A percentile compares a stretch with the other conserved stretches of the same genome.
phyloP scores from a whole-genome alignment of 1,140 invertebrate genomes.

The Oreohelix idahoensis region DNA sequence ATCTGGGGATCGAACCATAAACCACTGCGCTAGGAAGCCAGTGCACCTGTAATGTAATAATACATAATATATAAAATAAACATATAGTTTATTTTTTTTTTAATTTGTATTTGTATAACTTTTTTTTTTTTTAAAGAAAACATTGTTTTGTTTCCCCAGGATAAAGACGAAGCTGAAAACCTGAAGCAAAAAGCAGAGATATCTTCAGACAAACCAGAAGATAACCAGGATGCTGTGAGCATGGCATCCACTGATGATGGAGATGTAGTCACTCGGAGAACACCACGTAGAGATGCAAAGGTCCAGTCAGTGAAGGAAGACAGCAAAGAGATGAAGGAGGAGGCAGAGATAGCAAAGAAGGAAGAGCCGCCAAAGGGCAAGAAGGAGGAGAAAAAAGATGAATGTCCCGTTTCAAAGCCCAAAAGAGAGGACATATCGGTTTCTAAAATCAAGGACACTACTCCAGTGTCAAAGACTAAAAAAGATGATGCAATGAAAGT shows the following conservation, averaged over 20 bases:
- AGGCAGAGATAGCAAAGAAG: slow-evolving; percentile 9
- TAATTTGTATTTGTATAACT: too few relatives aligned
- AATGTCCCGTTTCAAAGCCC: neutral
- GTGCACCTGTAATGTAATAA: too few relatives aligned
- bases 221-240: neutral
- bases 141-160: slow-evolving; percentile 32
- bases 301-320: slow-evolving; percentile 29
- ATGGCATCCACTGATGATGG: neutral
- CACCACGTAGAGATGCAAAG: slow-evolving; percentile 17
- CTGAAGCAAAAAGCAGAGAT: slow-evolving; percentile 19
- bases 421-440: neutral
- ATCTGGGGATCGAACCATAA: too few relatives aligned
- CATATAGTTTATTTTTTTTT: too few relatives aligned
- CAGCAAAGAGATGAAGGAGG: slow-evolving; percentile 39
- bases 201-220: slow-evolving; percentile 28
- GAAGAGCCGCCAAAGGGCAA: neutral
- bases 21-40: too few relatives aligned
- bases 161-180: slow-evolving; percentile 31
- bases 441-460: neutral
- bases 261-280: slow-evolving; percentile 25
- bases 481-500: neutral
- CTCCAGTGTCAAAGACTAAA: neutral
- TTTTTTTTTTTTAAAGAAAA: too few relatives aligned
- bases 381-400: slow-evolving; percentile 11
- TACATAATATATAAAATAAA: too few relatives aligned